phyloP scores from a whole-genome alignment of 2,797 vertebrate genomes.

The Phalanger gymnotis region DNA sequence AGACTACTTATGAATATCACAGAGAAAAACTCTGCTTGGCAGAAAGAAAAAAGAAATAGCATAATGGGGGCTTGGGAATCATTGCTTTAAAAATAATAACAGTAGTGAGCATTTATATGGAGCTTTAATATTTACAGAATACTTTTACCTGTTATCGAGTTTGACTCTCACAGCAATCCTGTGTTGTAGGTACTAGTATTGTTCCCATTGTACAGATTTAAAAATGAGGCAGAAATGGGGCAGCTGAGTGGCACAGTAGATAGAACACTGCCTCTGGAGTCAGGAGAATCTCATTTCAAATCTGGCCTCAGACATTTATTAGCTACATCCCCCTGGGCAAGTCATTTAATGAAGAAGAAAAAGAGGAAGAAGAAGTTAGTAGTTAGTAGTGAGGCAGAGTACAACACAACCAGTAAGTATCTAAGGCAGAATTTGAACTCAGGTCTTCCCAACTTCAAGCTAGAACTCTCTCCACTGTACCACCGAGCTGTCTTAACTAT shows the following conservation, averaged over 20 bases:
- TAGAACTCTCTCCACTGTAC: not conserved
- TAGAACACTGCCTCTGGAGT: too few relatives aligned
- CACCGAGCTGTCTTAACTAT: not conserved
- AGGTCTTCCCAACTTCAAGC: not conserved
- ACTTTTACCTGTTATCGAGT: not conserved
- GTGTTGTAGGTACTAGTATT: not conserved
- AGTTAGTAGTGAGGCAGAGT: too few relatives aligned
- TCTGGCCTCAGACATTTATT: not conserved
- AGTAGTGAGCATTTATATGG: not conserved
- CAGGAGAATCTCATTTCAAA: not conserved
- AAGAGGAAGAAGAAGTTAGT: too few relatives aligned
- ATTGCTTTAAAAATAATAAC: constrained; percentile 19
- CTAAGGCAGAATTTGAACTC: not conserved
- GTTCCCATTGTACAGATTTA: not conserved
- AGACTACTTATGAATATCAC: not conserved
- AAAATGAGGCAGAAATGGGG: not conserved
- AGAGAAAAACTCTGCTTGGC: constrained; percentile 11
- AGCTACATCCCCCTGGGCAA: not conserved
- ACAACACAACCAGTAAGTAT: too few relatives aligned
- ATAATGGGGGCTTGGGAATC: not conserved
- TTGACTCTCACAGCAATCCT: not conserved
- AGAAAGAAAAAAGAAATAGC: not conserved
- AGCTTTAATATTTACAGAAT: not conserved
- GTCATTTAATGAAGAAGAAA: not conserved
- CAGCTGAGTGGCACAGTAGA: too few relatives aligned